Evolutionary conservation across 2,113 vertebrate species (phyloP).

Genomic region (Butorides virescens): DNA sequence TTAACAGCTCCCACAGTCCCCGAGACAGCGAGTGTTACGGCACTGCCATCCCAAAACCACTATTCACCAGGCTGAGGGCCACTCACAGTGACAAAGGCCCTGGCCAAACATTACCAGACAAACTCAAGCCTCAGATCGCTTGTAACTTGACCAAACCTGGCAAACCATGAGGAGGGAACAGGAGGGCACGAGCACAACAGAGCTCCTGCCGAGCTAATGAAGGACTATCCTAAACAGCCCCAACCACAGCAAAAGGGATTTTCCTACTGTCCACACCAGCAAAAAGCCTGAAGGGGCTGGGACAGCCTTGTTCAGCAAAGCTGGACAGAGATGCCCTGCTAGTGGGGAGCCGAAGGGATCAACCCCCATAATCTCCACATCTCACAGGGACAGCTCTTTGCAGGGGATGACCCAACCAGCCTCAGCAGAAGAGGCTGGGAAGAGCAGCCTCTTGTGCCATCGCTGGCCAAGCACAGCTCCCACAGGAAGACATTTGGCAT

Average conservation of each 20-base stretch:
- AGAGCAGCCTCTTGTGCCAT: not conserved
- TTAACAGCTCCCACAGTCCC: not conserved
- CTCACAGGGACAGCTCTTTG: not conserved
- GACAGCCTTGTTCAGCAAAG: not conserved
- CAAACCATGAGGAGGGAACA: not conserved
- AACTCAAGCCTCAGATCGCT: not conserved
- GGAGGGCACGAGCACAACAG: not conserved
- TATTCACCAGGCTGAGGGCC: not conserved
- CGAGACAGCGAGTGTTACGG: accelerated
- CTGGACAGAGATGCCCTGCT: not conserved
- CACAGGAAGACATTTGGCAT: slow-evolving; percentile 21
- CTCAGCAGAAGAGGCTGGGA: not conserved
- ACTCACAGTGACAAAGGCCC: not conserved
- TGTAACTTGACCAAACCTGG: not conserved
- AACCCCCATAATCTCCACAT: not conserved
- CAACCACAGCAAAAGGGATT: not conserved
- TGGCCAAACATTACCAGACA: not conserved
- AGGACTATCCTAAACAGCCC: not conserved
- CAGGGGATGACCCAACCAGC: not conserved
- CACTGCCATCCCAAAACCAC: not conserved
- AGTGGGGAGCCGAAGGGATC: not conserved
- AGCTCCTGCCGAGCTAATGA: not conserved
- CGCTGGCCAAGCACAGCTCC: not conserved
- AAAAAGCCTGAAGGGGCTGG: not conserved
- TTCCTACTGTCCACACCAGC: not conserved